A percentile compares a stretch with the other conserved stretches of the same genome.
phyloP scores from a whole-genome alignment of 2,888 invertebrate species.

The Nomada fucata region DNA sequence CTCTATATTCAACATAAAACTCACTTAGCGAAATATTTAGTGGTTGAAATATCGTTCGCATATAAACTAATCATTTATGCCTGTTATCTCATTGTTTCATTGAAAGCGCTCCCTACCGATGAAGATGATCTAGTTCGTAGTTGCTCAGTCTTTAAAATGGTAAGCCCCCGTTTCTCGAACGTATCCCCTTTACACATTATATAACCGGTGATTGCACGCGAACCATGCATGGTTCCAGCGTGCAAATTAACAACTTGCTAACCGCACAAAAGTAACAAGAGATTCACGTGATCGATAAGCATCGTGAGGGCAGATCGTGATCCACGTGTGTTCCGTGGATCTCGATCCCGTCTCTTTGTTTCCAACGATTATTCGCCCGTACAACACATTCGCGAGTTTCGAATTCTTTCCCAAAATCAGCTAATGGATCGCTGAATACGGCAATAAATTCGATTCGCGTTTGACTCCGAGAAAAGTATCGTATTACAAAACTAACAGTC shows the following conservation, averaged over 20 bases:
- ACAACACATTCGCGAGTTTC: not conserved
- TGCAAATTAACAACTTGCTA: slow-evolving; percentile 44
- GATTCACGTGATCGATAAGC: slow-evolving; percentile 57
- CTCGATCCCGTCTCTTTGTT: slow-evolving; percentile 29
- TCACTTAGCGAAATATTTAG: no score
- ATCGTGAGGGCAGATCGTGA: slow-evolving; percentile 43
- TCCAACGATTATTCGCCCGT: not conserved
- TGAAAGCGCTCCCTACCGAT: slow-evolving; percentile 13
- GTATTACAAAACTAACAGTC: slow-evolving; percentile 26
- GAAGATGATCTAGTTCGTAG: not conserved
- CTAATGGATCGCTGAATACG: not conserved
- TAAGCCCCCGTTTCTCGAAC: slow-evolving; percentile 4
- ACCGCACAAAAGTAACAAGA: slow-evolving; percentile 36
- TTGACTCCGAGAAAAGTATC: slow-evolving; percentile 1
- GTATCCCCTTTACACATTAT: slow-evolving; percentile 24
- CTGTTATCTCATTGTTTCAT: not conserved
- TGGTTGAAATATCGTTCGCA: not conserved
- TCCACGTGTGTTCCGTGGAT: slow-evolving; percentile 49
- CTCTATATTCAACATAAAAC: no score
- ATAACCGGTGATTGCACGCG: slow-evolving; percentile 35
- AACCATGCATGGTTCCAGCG: slow-evolving; percentile 18
- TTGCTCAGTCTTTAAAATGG: slow-evolving; percentile 14
- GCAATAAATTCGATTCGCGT: slow-evolving; percentile 7
- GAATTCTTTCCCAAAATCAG: slow-evolving; percentile 9
- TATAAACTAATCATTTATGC: not conserved